Evolutionary conservation across 1,140 invertebrate species (phyloP).

Genomic region (Magallana gigas): DNA sequence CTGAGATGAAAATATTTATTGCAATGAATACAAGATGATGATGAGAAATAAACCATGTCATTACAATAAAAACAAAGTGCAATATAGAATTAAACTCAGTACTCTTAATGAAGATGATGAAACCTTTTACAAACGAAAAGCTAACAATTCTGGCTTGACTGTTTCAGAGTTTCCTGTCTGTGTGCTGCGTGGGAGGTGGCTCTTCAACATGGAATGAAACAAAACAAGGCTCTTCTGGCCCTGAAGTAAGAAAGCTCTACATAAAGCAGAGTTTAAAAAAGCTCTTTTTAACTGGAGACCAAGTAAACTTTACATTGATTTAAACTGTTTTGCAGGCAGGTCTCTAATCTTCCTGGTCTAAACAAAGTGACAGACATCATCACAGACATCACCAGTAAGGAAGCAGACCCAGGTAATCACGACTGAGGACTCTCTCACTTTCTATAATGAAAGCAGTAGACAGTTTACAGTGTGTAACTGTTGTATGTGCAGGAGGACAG

Average conservation of each 20-base stretch:
- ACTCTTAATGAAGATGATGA: too few species aligned
- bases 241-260: constrained; percentile 70
- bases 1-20: too few species aligned
- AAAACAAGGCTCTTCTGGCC: constrained; percentile 73
- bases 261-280: constrained; percentile 62
- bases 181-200: constrained; percentile 86
- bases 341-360: constrained; percentile 82
- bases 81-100: too few species aligned
- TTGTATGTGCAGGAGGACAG: too few species aligned
- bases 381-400: constrained; percentile 71
- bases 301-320: constrained; percentile 48
- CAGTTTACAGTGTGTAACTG: too few species aligned
- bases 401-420: constrained; percentile 76
- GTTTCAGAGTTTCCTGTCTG: constrained; percentile 83
- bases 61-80: too few species aligned
- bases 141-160: background rate
- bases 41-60: too few species aligned
- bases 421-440: background rate
- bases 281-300: constrained; percentile 75
- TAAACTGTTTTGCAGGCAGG: constrained; percentile 79
- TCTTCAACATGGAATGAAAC: constrained; percentile 85
- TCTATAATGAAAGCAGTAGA: too few species aligned
- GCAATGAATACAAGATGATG: too few species aligned
- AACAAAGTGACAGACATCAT: constrained; percentile 77
- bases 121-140: too few species aligned